A percentile compares a stretch with the other conserved stretches of the same genome.
phyloP scores from a whole-genome alignment of 2,888 invertebrate species.

The Germaria angustata region DNA sequence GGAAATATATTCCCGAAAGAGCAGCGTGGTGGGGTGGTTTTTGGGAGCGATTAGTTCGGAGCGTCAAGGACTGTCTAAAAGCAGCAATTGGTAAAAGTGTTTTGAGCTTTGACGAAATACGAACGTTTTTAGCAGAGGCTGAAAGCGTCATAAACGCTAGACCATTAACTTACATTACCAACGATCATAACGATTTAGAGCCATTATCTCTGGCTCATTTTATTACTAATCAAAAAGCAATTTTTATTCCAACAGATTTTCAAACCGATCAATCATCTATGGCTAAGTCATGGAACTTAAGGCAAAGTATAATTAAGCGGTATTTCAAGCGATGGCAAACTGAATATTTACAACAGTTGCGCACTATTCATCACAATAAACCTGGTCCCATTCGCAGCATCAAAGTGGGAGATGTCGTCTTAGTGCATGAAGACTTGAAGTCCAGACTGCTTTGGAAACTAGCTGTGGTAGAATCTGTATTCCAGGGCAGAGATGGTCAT shows the following conservation, averaged over 20 bases:
- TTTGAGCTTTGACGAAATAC: constrained; percentile 37
- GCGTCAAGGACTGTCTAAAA: constrained; percentile 33
- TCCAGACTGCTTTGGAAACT: too few species aligned
- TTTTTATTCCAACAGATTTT: constrained; percentile 1
- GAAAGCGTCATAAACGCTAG: constrained; percentile 57
- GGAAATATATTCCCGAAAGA: constrained; percentile 57
- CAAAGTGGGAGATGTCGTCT: constrained; percentile 48
- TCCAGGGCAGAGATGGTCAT: too few species aligned
- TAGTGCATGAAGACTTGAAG: constrained; percentile 52
- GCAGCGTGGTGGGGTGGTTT: constrained; percentile 65
- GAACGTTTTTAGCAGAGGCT: constrained; percentile 49
- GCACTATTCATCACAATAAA: too few species aligned
- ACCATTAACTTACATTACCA: constrained; percentile 54
- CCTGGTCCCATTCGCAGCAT: constrained; percentile 9
- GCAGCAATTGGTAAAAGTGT: constrained; percentile 57
- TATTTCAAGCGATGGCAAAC: too few species aligned
- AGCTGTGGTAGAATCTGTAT: too few species aligned
- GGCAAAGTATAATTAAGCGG: constrained; percentile 49
- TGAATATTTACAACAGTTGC: too few species aligned
- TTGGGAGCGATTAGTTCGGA: too few species aligned
- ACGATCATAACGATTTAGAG: constrained; percentile 50
- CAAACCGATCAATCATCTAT: constrained; percentile 21
- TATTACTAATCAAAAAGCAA: constrained; percentile 47
- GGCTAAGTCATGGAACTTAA: constrained; percentile 36
- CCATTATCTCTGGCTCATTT: constrained; percentile 47